phyloP scores from a whole-genome alignment of 2,113 vertebrate genomes.

The Paramisgurnus dabryanus region DNA sequence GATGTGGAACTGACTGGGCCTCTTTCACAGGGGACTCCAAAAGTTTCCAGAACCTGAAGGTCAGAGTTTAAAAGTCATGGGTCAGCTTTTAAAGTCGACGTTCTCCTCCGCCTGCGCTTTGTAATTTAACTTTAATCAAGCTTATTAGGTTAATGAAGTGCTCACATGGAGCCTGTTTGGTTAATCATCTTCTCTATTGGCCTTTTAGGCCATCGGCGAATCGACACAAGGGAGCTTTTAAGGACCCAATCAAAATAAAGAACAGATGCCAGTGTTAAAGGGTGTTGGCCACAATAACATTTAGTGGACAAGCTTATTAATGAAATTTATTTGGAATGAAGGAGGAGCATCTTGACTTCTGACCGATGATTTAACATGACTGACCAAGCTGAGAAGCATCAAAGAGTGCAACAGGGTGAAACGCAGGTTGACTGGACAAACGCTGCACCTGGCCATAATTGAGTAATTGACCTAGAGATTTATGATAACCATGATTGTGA shows the following conservation, averaged over 20 bases:
- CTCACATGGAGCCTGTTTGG: conserved; percentile 48
- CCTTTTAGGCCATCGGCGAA: conserved; percentile 48
- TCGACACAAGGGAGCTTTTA: conserved; percentile 8
- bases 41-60: conserved; percentile 61
- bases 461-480: conserved; percentile 34
- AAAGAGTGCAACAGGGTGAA: conserved; percentile 36
- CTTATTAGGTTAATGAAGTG: conserved; percentile 72
- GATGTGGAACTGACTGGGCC: conserved; percentile 42
- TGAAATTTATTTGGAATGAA: conserved; percentile 19
- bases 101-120: conserved; percentile 51
- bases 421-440: conserved; percentile 26
- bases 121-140: conserved; percentile 75
- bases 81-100: conserved; percentile 53
- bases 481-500: conserved; percentile 43
- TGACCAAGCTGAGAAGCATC: conserved; percentile 32
- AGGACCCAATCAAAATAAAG: conserved; percentile 48
- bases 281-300: conserved; percentile 32
- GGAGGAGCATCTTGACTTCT: background rate
- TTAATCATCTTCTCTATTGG: conserved; percentile 60
- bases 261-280: conserved; percentile 52
- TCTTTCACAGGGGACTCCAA: conserved; percentile 58
- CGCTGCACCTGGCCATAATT: conserved; percentile 43
- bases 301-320: conserved; percentile 39
- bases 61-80: conserved; percentile 63
- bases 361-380: conserved; percentile 10